Evolutionary conservation across 2,888 invertebrate genomes (phyloP), one percentile per base, ranked within the genome.

Genomic region (Volucella inflata): DNA sequence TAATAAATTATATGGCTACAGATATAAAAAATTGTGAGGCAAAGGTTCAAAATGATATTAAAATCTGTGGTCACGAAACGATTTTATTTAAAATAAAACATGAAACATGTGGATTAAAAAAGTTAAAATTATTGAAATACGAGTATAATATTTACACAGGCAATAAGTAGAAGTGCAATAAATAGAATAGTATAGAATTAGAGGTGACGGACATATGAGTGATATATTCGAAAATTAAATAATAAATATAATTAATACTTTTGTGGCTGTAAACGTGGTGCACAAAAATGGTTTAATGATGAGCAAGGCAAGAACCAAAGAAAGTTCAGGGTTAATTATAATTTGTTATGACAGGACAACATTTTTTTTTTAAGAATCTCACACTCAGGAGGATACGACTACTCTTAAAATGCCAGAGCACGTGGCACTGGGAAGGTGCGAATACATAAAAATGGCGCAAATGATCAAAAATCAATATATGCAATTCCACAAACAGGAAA

Each of bases 401-500:
- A n/a, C n/a, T n/a, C n/a, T n/a, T n/a, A n/a, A n/a, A n/a, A n/a
- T n/a, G n/a, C n/a, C n/a, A n/a, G n/a, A 71, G 40, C 8, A 50
- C 59, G 30, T 21, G 16, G 50, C 17, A 60, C n/a, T 10, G 42
- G 21, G 53, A 53, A 17, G 42, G 51, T 42, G 42, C 17, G 21
- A 40, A 40, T 65, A 65, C 14, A 51, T 51, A 12, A 51, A 64
- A 64, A 64, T 40, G n/a, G 40, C 30, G 16, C 57, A 38, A 70
- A 38, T 8, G 48, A 70, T 50, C 70, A 48, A 48, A 70, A 50
- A 59, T 40, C 48, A 71, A 50, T 71, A 59, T 71, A n/a, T n/a
- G 59, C 40, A 59, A 71, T n/a, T 50, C 10, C n/a, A 38, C 48
- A 12, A 71, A 59, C 59, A n/a, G 59, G 40, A 40, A 59, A n/a